These are phyloP conservation scores for Spatula clypeata DNA, from an alignment of 2,797 vertebrate genomes.

Conservation along the genomic window DNA sequence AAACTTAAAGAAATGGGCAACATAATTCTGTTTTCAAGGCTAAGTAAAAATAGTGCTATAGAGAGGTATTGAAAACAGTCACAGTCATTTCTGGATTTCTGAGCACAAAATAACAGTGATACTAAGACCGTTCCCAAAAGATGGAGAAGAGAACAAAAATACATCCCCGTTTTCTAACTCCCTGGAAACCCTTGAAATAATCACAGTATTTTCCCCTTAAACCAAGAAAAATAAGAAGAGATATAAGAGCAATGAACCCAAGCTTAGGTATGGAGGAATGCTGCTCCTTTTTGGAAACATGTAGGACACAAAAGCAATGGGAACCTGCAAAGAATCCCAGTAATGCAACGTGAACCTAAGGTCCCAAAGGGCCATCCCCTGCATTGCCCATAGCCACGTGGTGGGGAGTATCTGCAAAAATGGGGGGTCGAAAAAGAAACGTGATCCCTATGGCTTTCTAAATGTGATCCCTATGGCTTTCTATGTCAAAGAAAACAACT, in stretches of 20 bases:
- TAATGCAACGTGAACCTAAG: not conserved
- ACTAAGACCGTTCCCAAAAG: not conserved
- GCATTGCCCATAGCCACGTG: accelerated
- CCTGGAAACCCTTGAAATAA: not conserved
- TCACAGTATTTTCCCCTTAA: not conserved
- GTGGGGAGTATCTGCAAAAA: not conserved
- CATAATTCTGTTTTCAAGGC: not conserved
- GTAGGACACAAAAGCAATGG: not conserved
- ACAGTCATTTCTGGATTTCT: not conserved
- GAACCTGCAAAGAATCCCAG: not conserved
- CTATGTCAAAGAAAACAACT: not conserved
- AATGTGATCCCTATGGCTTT: not conserved
- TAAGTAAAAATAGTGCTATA: not conserved
- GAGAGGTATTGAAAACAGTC: not conserved
- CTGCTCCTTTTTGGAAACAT: accelerated
- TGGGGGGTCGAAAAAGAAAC: not conserved
- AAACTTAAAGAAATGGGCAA: not conserved
- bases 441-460: not conserved
- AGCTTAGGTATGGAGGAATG: not conserved
- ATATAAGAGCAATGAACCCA: accelerated
- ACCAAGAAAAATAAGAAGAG: not conserved
- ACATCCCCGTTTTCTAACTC: accelerated
- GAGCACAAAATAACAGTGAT: not conserved
- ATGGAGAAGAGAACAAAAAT: not conserved
- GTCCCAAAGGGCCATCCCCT: not conserved